Conservation (phyloP, 2,113 vertebrate genomes). For the Chloebia gouldiae region DNA sequence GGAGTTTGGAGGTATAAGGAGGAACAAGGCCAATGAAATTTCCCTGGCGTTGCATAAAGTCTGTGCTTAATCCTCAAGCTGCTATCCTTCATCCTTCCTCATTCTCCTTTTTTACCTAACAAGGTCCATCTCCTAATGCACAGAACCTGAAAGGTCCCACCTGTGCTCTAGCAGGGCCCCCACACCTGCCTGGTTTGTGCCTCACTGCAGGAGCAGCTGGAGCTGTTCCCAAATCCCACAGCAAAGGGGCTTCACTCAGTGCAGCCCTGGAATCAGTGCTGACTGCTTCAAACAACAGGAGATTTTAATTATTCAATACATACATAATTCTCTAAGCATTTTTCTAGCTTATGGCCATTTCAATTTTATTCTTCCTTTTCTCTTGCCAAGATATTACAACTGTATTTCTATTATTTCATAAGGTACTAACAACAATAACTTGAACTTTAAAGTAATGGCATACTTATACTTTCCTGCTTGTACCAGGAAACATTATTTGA, state of each 20-base stretch:
- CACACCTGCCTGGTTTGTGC: too few species aligned
- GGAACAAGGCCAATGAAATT: not conserved
- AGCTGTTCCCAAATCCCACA: not conserved
- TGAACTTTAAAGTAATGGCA: not conserved
- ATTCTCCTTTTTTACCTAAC: not conserved
- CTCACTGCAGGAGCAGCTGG: not conserved
- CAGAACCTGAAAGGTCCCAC: too few species aligned
- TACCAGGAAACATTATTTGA: not conserved
- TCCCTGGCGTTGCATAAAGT: accelerated
- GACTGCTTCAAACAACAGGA: not conserved
- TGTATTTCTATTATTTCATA: not conserved
- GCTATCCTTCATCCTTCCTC: not conserved
- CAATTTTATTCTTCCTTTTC: not conserved
- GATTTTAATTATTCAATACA: not conserved
- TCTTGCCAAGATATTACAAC: not conserved
- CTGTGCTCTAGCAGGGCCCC: not conserved
- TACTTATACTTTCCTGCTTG: not conserved
- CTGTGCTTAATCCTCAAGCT: not conserved
- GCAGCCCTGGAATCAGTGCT: not conserved
- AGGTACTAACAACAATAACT: accelerated
- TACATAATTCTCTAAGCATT: not conserved
- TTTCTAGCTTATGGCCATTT: not conserved
- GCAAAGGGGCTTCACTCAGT: not conserved
- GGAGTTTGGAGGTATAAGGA: not conserved
- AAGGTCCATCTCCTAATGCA: not conserved